Evolutionary conservation across 92 coral and sea anemone genomes (phyloP).

Genomic region (Heliopora coerulea): DNA sequence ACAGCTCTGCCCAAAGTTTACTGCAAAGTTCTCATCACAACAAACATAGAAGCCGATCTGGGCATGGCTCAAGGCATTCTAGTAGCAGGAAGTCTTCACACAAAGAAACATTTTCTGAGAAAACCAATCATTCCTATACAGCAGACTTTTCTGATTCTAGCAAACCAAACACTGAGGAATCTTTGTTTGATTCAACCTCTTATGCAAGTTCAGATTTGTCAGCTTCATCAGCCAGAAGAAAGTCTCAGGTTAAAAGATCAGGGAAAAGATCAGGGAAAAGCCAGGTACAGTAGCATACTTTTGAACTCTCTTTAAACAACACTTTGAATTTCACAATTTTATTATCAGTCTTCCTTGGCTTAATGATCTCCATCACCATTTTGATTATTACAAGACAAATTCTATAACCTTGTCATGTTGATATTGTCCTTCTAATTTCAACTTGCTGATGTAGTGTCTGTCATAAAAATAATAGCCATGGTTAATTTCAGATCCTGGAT

Average conservation of each 20-base stretch:
- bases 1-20: constrained; percentile 14
- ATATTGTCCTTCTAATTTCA: no score
- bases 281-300: no score
- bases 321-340: no score
- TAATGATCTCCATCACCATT: no score
- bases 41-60: constrained; percentile 29
- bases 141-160: constrained; percentile 21
- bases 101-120: constrained; percentile 12
- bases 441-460: no score
- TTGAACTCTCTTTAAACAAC: no score
- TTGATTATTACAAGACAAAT: no score
- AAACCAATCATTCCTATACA: constrained; percentile 8
- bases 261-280: no score
- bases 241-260: constrained; percentile 47
- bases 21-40: constrained; percentile 42
- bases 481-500: no score
- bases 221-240: constrained; percentile 30
- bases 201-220: constrained; percentile 17
- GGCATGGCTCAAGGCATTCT: neutral
- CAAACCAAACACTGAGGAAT: neutral
- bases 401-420: no score
- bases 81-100: neutral
- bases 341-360: no score
- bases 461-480: no score
- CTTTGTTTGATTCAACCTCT: constrained; percentile 41